These are phyloP conservation scores for Papilio aristodemus DNA, from an alignment of 1,140 invertebrate genomes.

Conservation along the genomic window DNA sequence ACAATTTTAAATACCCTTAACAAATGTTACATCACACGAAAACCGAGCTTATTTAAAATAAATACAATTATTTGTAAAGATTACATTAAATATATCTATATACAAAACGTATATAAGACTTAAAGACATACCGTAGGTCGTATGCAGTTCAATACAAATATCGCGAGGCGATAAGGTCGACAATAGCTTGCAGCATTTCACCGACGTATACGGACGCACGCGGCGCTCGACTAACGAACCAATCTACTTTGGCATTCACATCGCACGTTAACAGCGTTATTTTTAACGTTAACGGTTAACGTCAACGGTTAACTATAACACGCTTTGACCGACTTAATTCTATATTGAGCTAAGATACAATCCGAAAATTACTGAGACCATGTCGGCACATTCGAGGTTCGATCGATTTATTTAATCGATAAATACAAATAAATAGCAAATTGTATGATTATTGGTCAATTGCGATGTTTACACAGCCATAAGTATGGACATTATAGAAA, in stretches of 20 bases:
- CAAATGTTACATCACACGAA: slow-evolving; percentile 32
- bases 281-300: slow-evolving; percentile 14
- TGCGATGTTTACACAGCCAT: slow-evolving; percentile 32
- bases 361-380: slow-evolving; percentile 22
- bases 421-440: slow-evolving; percentile 23
- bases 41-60: slow-evolving; percentile 30
- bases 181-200: slow-evolving; percentile 21
- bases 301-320: slow-evolving; percentile 14
- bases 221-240: slow-evolving; percentile 8
- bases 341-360: slow-evolving; percentile 38
- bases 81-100: slow-evolving; percentile 8
- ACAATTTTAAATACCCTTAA: slow-evolving; percentile 33
- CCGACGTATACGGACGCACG: neutral
- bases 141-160: slow-evolving; percentile 9
- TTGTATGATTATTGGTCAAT: slow-evolving; percentile 32
- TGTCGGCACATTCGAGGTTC: slow-evolving; percentile 6
- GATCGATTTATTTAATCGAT: slow-evolving; percentile 6
- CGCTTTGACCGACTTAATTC: slow-evolving; percentile 15
- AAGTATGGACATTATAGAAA: slow-evolving; percentile 33
- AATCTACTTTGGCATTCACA: slow-evolving; percentile 32
- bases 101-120: slow-evolving; percentile 26
- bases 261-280: slow-evolving; percentile 10
- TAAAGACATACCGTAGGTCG: slow-evolving; percentile 13
- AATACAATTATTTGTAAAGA: slow-evolving; percentile 12
- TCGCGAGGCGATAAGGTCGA: slow-evolving; percentile 8